Conservation (phyloP, 92 coral and sea anemone species). For the Porites evermanni region DNA sequence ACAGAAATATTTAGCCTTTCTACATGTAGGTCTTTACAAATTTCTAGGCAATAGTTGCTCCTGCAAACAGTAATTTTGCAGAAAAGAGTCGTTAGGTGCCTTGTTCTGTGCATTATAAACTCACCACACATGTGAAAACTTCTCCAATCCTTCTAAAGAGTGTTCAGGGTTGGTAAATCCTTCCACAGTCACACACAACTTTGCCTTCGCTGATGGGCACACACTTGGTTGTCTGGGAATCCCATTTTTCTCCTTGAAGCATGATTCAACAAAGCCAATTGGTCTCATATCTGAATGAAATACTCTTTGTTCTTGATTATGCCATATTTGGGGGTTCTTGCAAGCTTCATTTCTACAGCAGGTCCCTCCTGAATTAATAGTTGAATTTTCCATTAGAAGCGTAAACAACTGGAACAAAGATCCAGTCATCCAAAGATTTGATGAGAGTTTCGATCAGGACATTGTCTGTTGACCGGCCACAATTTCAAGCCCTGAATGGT, state of each 20-base stretch:
- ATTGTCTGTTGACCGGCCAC: too few species aligned
- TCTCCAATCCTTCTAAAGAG: conserved; percentile 64
- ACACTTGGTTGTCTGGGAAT: conserved; percentile 74
- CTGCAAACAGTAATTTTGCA: too few species aligned
- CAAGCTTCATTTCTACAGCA: neutral
- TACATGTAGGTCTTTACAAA: too few species aligned
- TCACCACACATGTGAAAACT: conserved; percentile 77
- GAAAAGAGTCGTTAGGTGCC: too few species aligned
- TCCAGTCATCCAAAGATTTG: too few species aligned
- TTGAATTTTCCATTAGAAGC: too few species aligned
- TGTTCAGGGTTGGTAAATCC: conserved; percentile 72
- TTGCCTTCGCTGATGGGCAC: conserved; percentile 67
- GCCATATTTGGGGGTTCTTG: neutral
- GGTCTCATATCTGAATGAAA: conserved; percentile 21
- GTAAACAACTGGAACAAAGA: too few species aligned
- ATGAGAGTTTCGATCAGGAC: too few species aligned
- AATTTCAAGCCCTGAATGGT: too few species aligned
- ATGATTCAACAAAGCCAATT: conserved; percentile 66
- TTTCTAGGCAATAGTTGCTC: too few species aligned
- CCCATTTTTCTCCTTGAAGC: conserved; percentile 80
- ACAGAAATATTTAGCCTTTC: too few species aligned
- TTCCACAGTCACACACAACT: conserved; percentile 37
- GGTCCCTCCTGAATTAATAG: neutral
- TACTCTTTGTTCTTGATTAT: neutral
- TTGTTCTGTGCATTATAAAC: neutral